A percentile compares a stretch with the other conserved stretches of the same genome.
Conservation (phyloP, 2,797 vertebrate genomes). For the Graptemys geographica region DNA sequence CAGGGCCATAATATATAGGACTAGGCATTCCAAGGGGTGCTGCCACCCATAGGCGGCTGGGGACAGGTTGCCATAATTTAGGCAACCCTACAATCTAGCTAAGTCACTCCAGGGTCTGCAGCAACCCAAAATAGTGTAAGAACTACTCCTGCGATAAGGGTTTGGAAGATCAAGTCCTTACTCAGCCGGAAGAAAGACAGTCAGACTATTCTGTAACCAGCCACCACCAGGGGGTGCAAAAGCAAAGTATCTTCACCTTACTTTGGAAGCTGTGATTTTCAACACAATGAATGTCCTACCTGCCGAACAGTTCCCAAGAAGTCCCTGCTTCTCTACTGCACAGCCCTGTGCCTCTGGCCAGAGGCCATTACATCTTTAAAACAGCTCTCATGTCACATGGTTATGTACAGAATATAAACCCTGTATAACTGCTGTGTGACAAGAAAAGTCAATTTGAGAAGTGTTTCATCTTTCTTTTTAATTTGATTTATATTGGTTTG, state of each 20-base stretch:
- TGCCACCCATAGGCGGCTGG: background rate
- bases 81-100: background rate
- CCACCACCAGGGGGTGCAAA: background rate
- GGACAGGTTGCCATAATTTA: background rate
- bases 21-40: no score
- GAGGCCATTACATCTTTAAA: background rate
- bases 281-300: background rate
- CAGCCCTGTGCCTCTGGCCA: background rate
- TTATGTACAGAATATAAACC: background rate
- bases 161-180: background rate
- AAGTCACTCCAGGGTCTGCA: background rate
- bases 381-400: background rate
- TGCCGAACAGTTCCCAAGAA: background rate
- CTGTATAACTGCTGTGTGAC: background rate
- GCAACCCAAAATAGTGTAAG: background rate
- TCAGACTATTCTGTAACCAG: background rate
- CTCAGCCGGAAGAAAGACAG: background rate
- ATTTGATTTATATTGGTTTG: conserved; percentile 7
- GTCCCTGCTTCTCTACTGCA: background rate
- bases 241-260: background rate
- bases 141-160: background rate
- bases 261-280: background rate
- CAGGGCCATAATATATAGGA: background rate
- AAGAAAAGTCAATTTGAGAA: background rate
- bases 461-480: background rate